phyloP scores from a whole-genome alignment of 2,113 vertebrate genomes.

The Apeltes quadracus region DNA sequence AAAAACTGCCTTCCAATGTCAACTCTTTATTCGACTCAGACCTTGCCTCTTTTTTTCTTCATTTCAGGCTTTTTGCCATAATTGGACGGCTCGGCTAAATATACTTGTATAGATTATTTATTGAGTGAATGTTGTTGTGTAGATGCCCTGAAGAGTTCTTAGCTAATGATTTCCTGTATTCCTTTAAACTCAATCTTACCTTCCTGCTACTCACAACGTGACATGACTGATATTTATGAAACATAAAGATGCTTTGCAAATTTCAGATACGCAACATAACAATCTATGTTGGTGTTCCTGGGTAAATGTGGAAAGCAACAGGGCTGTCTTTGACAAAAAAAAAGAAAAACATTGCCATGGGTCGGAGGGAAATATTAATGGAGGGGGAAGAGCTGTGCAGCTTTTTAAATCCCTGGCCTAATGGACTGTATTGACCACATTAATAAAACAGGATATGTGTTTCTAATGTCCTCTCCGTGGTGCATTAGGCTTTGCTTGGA shows the following conservation, averaged over 20 bases:
- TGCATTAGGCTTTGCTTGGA: conserved; percentile 74
- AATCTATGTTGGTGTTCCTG: conserved; percentile 9
- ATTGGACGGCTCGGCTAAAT: not conserved
- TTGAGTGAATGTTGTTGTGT: not conserved
- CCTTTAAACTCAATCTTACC: not conserved
- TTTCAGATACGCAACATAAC: conserved; percentile 9
- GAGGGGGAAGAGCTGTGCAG: conserved; percentile 63
- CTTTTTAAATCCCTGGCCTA: conserved; percentile 77
- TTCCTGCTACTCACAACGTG: not conserved
- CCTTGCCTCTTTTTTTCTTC: not conserved
- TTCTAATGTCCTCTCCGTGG: conserved; percentile 76
- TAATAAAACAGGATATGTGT: conserved; percentile 81
- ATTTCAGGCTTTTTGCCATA: not conserved
- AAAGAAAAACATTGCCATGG: conserved; percentile 46
- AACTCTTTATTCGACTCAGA: not conserved
- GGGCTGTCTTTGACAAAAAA: conserved; percentile 5
- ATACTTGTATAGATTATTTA: conserved; percentile 1
- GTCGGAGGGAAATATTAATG: conserved; percentile 75
- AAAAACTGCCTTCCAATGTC: not conserved
- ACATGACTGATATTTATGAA: not conserved
- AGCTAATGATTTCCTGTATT: not conserved
- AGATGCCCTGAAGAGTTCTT: not conserved
- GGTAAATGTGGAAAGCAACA: conserved; percentile 33
- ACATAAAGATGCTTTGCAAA: conserved; percentile 6
- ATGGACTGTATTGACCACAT: conserved; percentile 81